These are phyloP conservation scores for Himalopsyche phryganea DNA, from an alignment of 1,140 invertebrate species.

Conservation along the genomic window DNA sequence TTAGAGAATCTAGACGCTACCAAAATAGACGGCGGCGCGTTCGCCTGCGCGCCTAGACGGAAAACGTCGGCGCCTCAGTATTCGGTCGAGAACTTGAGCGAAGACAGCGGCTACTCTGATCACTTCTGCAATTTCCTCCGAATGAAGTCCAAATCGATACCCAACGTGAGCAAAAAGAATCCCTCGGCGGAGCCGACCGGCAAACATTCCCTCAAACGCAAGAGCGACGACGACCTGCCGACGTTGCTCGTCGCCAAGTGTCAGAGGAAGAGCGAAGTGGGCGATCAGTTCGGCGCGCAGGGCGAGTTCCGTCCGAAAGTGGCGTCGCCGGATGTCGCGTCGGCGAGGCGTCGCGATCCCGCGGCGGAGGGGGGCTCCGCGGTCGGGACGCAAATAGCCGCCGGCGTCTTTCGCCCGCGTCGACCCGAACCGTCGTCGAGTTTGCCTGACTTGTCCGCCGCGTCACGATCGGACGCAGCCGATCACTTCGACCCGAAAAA, in stretches of 20 bases:
- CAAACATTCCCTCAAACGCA: constrained; percentile 9
- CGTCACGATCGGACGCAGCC: constrained; percentile 4
- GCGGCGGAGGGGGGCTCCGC: constrained; percentile 30
- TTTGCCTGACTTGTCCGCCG: constrained; percentile 19
- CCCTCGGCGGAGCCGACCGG: constrained; percentile 1
- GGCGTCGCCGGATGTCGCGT: constrained; percentile 25
- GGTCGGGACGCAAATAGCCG: constrained; percentile 32
- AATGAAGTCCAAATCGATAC: constrained; percentile 46
- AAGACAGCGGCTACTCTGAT: constrained; percentile 72
- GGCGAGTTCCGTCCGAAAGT: constrained; percentile 17
- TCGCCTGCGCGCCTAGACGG: constrained; percentile 36
- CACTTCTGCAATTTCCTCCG: constrained; percentile 45
- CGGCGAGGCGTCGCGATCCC: constrained; percentile 33
- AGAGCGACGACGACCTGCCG: constrained; percentile 24
- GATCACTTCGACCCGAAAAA: constrained; percentile 25
- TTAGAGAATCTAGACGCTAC: constrained; percentile 44
- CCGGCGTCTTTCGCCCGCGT: constrained; percentile 38
- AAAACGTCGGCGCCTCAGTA: constrained; percentile 45
- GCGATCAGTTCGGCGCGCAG: constrained; percentile 19
- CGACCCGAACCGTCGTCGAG: constrained; percentile 43
- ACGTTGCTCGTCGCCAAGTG: constrained; percentile 15
- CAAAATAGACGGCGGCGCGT: constrained; percentile 38
- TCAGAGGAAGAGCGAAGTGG: constrained; percentile 25
- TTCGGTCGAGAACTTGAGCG: constrained; percentile 69
- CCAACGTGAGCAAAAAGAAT: constrained; percentile 39